Base-by-base conservation (phyloP, 92 coral and sea anemone species). In the Isaurus tuberculatus region DNA sequence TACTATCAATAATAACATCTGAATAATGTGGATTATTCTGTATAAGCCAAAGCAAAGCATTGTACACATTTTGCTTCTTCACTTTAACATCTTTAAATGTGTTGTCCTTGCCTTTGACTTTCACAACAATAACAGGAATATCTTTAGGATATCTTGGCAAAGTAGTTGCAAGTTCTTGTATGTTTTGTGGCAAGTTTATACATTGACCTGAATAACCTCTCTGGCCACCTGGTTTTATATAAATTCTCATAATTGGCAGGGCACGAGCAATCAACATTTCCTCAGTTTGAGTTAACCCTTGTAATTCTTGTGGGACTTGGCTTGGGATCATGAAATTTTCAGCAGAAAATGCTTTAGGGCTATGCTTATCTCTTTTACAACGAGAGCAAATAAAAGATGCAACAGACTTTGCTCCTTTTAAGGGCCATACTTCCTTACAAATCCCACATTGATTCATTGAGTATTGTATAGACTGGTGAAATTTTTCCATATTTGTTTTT, bases 371-470 rank as follows among this genome's bases (percentile, higher is more conserved):
- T 75, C 83, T 86, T 68, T 70, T 29, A 61, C 89, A 86, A 37
- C 83, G 80, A 31, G 85, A 79, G 85, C 89, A 86, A 57, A 22
- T 79, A 75, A 74, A 83, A 70, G 65, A 74, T 36, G 68, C 42
- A 80, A 79, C 53, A 37, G 84, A 88, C 81, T 88, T 88, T 88
- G 73, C 63, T 69, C 49, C 48, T 64, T 72, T 87, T 30, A 87
- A 80, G 83, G 90, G 90, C 87, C 93, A 86, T 83, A 87, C 86
- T 74, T 90, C 90, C 43, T 80, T 40, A 6, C 78, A 72, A 72
- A 72, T 72, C 78, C 28, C 78, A 72, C 78, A 72, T 71, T 71
- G 78, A 72, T 72, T 72, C 61, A 72, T 44, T 72, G 78, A 72
- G 78, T 72, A 72, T 72, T 72, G 16, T 72, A 72, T 29, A 72